Percentiles rank a stretch among this genome's conserved stretches.
Evolutionary conservation across 2,888 invertebrate genomes (phyloP).

Genomic region (Ctena decussata): DNA sequence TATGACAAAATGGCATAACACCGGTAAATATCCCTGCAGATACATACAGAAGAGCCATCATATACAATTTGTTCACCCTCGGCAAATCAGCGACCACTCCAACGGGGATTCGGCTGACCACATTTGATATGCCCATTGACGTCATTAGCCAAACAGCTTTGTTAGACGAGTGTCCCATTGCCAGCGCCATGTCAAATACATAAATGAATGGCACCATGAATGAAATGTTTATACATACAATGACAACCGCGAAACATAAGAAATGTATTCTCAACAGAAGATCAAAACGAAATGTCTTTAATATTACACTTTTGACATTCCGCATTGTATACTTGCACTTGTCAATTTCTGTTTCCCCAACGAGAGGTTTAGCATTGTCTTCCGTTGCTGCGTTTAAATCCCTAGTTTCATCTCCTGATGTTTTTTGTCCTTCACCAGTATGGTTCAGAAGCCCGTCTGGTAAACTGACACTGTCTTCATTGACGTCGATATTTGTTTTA

Average conservation of each 20-base stretch:
- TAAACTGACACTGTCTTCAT: background rate
- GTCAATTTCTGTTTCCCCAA: background rate
- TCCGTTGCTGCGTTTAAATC: background rate
- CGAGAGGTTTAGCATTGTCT: background rate
- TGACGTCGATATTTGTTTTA: background rate
- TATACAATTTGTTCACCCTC: constrained; percentile 91
- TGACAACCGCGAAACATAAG: constrained; percentile 94
- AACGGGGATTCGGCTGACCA: constrained; percentile 93
- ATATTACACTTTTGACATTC: background rate
- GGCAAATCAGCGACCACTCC: constrained; percentile 77
- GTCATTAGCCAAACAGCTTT: constrained; percentile 91
- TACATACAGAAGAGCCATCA: constrained; percentile 27
- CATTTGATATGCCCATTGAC: constrained; percentile 96
- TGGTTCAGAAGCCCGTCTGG: background rate
- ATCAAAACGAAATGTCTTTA: constrained; percentile 17
- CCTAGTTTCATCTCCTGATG: background rate
- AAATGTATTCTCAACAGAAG: constrained; percentile 88
- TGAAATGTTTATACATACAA: constrained; percentile 95
- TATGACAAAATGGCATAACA: constrained; percentile 34
- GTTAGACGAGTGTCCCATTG: constrained; percentile 44
- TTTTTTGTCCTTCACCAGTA: background rate
- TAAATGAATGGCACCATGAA: constrained; percentile 98
- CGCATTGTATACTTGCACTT: too few relatives aligned
- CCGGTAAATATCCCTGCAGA: constrained; percentile 9
- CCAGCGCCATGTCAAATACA: constrained; percentile 90